These are phyloP conservation scores for Lithobates pipiens DNA, from an alignment of 2,797 vertebrate genomes.

Conservation along the genomic window DNA sequence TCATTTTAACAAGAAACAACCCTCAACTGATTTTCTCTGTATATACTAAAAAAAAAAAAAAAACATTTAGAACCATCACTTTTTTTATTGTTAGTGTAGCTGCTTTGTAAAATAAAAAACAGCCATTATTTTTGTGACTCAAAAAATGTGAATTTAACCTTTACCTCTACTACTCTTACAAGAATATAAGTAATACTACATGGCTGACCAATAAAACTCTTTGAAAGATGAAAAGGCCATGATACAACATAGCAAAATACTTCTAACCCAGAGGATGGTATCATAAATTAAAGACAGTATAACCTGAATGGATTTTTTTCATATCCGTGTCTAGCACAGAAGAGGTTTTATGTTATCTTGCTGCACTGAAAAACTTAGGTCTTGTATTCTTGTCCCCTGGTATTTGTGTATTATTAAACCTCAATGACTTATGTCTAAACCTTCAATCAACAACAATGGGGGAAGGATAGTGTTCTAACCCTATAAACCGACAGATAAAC, in stretches of 20 bases:
- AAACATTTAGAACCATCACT: too few species aligned
- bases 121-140: too few species aligned
- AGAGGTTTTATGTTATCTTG: not conserved
- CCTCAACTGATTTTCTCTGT: too few species aligned
- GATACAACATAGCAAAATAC: not conserved
- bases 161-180: too few species aligned
- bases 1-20: too few species aligned
- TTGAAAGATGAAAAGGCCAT: not conserved
- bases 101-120: too few species aligned
- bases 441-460: not conserved
- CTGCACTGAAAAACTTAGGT: not conserved
- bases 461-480: not conserved
- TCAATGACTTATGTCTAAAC: not conserved
- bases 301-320: not conserved
- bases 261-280: not conserved
- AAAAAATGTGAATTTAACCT: too few species aligned
- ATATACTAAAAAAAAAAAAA: too few species aligned
- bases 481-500: too few species aligned
- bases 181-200: not conserved
- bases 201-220: not conserved
- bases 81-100: too few species aligned
- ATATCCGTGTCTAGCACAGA: not conserved
- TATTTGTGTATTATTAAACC: not conserved
- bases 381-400: not conserved
- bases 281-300: not conserved